Conservation (phyloP, 2,888 invertebrate species). For the Ochropleura plecta region DNA sequence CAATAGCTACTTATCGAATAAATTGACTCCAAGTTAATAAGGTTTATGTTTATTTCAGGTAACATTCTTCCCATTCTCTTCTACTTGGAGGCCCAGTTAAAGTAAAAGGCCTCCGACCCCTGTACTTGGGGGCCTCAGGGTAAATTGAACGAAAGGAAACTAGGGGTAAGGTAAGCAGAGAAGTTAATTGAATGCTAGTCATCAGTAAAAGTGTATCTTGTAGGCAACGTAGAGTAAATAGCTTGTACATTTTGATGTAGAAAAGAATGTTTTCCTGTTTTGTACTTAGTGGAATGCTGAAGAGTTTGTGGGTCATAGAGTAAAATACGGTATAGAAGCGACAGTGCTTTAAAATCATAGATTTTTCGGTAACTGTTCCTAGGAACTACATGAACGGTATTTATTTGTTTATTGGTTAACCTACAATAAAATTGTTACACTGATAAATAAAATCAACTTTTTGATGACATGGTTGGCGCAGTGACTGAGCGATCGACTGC, state of each 20-base stretch:
- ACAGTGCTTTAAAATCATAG: not conserved
- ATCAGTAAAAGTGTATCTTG: constrained; percentile 43
- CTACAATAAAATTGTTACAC: too few relatives aligned
- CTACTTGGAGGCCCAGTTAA: constrained; percentile 41
- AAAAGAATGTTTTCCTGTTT: constrained; percentile 11
- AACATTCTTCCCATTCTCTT: constrained; percentile 32
- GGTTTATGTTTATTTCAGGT: constrained; percentile 61
- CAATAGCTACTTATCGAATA: constrained; percentile 55
- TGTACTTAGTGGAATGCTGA: not conserved
- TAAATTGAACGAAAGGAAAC: constrained; percentile 57
- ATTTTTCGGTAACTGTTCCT: too few relatives aligned
- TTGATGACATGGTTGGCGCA: too few relatives aligned
- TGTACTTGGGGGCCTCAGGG: constrained; percentile 42
- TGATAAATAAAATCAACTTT: too few relatives aligned
- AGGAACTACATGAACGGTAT: too few relatives aligned
- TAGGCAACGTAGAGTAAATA: constrained; percentile 25
- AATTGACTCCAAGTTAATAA: constrained; percentile 59
- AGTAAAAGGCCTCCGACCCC: constrained; percentile 28
- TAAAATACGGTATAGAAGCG: not conserved
- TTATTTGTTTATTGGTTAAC: too few relatives aligned
- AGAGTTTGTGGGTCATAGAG: not conserved
- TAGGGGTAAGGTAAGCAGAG: constrained; percentile 39
- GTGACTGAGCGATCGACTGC: too few relatives aligned
- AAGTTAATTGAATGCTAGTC: constrained; percentile 48
- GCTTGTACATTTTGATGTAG: constrained; percentile 14